Percentiles rank a stretch among this genome's conserved stretches.
Evolutionary conservation across 1,140 invertebrate genomes (phyloP).

Genomic region (Adelges cooleyi): DNA sequence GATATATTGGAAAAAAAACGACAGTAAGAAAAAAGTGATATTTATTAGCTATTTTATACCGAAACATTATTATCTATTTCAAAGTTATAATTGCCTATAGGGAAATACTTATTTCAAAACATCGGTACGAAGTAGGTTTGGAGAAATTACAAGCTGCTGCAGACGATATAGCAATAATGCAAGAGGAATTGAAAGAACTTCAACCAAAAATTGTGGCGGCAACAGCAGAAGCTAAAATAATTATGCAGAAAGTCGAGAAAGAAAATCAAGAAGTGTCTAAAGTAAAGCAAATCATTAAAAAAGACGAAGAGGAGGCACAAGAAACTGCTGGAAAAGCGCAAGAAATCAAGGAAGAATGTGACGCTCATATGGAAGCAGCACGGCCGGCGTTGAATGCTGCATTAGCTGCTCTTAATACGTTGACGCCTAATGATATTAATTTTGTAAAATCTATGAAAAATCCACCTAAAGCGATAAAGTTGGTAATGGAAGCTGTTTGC

Average conservation of each 20-base stretch:
- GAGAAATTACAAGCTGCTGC: slow-evolving; percentile 74
- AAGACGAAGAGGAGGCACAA: slow-evolving; percentile 56
- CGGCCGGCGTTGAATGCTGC: slow-evolving; percentile 88
- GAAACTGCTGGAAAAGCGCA: slow-evolving; percentile 69
- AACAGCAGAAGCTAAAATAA: slow-evolving; percentile 68
- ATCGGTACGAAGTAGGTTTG: slow-evolving; percentile 74
- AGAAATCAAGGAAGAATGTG: slow-evolving; percentile 88
- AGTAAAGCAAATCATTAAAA: slow-evolving; percentile 51
- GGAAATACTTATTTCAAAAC: slow-evolving; percentile 50
- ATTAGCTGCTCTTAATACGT: slow-evolving; percentile 74
- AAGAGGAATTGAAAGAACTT: slow-evolving; percentile 67
- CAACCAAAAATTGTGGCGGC: slow-evolving; percentile 81
- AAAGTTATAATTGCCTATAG: slow-evolving; percentile 38
- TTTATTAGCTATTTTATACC: background rate
- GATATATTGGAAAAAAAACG: slow-evolving; percentile 64
- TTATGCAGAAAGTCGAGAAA: slow-evolving; percentile 63
- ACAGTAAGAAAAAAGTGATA: slow-evolving; percentile 49
- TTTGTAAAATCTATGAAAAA: slow-evolving; percentile 96
- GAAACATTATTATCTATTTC: background rate
- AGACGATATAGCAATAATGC: slow-evolving; percentile 71
- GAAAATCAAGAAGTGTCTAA: slow-evolving; percentile 76
- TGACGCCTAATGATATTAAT: slow-evolving; percentile 84
- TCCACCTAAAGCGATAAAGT: slow-evolving; percentile 81
- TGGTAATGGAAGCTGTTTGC: slow-evolving; percentile 94
- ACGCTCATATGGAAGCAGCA: slow-evolving; percentile 82